phyloP scores from a whole-genome alignment of 2,888 invertebrate species.

The Serripes groenlandicus region DNA sequence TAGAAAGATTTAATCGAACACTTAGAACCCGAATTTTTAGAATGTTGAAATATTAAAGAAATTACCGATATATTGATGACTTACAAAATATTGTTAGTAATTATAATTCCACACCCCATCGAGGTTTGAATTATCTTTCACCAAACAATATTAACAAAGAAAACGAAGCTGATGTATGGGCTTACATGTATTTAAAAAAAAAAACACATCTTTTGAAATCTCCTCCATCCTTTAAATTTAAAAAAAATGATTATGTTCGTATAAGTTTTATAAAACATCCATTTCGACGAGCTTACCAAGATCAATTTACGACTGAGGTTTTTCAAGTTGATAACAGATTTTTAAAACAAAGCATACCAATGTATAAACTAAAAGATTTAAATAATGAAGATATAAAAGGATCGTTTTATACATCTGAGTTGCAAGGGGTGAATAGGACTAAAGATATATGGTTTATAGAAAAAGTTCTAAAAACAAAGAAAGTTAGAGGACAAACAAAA shows the following conservation, averaged over 20 bases:
- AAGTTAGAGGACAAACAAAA: slow-evolving; percentile 40
- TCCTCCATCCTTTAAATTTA: slow-evolving; percentile 22
- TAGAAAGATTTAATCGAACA: slow-evolving; percentile 20
- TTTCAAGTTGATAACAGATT: slow-evolving; percentile 47
- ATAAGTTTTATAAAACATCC: slow-evolving; percentile 49
- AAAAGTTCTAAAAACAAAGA: slow-evolving; percentile 47
- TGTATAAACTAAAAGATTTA: slow-evolving; percentile 46
- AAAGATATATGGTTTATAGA: slow-evolving; percentile 57
- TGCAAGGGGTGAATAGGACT: slow-evolving; percentile 34
- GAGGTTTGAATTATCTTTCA: slow-evolving; percentile 9
- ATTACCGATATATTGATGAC: slow-evolving; percentile 33
- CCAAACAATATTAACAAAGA: slow-evolving; percentile 12
- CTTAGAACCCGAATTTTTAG: slow-evolving; percentile 14
- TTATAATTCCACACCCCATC: slow-evolving; percentile 23
- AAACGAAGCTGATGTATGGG: slow-evolving; percentile 43
- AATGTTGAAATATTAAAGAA: slow-evolving; percentile 22
- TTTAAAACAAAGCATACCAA: slow-evolving; percentile 47
- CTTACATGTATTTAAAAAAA: not conserved
- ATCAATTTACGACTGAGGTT: slow-evolving; percentile 49
- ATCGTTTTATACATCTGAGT: slow-evolving; percentile 34
- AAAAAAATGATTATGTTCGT: slow-evolving; percentile 39
- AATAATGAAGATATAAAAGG: slow-evolving; percentile 40
- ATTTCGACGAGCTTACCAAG: slow-evolving; percentile 51
- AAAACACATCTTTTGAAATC: not conserved
- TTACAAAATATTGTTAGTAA: slow-evolving; percentile 25